A percentile compares a stretch with the other conserved stretches of the same genome.
Conservation (phyloP, 2,113 vertebrate genomes). For the Bubo scandiacus region DNA sequence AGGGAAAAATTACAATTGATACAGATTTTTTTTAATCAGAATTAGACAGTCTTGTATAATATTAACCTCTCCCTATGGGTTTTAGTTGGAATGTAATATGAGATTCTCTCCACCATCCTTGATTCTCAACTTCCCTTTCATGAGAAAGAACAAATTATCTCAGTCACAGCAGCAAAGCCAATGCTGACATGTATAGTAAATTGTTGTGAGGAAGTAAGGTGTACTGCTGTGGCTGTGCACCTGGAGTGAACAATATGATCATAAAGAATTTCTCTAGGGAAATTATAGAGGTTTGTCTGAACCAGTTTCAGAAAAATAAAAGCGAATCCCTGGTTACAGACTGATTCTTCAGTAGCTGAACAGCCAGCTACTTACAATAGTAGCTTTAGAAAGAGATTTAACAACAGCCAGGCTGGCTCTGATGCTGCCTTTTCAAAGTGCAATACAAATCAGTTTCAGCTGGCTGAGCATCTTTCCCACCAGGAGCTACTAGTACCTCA, state of each 20-base stretch:
- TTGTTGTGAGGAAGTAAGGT: constrained; percentile 28
- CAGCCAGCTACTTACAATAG: constrained; percentile 21
- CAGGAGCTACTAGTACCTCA: neutral
- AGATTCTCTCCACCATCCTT: neutral
- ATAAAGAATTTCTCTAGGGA: constrained; percentile 50
- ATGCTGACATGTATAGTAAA: constrained; percentile 36
- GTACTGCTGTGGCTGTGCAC: neutral
- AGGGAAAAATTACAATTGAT: neutral
- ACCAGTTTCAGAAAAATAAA: constrained; percentile 44
- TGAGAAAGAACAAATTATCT: constrained; percentile 17
- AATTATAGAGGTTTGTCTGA: constrained; percentile 50
- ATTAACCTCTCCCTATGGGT: neutral
- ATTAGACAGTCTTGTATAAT: neutral
- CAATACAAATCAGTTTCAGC: constrained; percentile 25
- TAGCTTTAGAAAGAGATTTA: neutral
- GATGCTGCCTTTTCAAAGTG: constrained; percentile 32
- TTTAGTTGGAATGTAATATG: constrained; percentile 5
- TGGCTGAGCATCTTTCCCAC: constrained; percentile 35
- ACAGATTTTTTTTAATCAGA: neutral
- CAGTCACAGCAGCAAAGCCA: neutral
- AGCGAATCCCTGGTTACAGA: constrained; percentile 26
- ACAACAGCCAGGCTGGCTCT: constrained; percentile 15
- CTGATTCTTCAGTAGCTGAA: constrained; percentile 36
- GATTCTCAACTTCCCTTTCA: neutral
- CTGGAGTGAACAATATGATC: constrained; percentile 31